Conservation (phyloP, 2,113 vertebrate genomes). For the Corythaeola cristata region DNA sequence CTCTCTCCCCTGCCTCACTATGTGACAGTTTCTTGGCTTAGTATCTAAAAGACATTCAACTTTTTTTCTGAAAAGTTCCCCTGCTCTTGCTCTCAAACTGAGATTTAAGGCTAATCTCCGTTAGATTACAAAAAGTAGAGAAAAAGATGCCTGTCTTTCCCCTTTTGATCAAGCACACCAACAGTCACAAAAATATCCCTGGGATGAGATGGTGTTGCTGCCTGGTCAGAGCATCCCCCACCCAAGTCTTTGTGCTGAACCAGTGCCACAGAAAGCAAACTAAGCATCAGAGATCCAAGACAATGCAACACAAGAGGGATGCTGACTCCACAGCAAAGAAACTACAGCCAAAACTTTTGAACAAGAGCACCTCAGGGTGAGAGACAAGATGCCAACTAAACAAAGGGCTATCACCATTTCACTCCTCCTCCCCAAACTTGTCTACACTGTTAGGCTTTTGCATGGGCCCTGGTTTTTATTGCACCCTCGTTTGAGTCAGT, state of each 20-base stretch:
- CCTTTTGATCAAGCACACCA: not conserved
- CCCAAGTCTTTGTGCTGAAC: not conserved
- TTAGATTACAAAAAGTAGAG: not conserved
- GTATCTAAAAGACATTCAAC: not conserved
- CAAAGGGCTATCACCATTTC: not conserved
- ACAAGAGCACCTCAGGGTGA: not conserved
- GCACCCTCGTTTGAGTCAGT: not conserved
- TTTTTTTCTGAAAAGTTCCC: not conserved
- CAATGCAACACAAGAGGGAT: not conserved
- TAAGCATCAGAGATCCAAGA: not conserved
- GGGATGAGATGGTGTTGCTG: not conserved
- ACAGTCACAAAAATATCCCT: not conserved
- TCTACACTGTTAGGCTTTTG: not conserved
- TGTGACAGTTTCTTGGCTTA: not conserved
- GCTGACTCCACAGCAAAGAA: not conserved
- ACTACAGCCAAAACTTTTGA: not conserved
- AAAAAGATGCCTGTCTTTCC: not conserved
- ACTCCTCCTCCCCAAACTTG: not conserved
- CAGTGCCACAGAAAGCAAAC: not conserved
- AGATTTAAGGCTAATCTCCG: not conserved
- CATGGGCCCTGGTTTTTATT: not conserved
- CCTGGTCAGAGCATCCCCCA: not conserved
- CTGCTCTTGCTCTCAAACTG: not conserved
- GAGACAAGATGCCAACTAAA: not conserved
- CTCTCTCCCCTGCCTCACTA: not conserved